phyloP scores from a whole-genome alignment of 2,797 vertebrate genomes.

The Iguana delicatissima region DNA sequence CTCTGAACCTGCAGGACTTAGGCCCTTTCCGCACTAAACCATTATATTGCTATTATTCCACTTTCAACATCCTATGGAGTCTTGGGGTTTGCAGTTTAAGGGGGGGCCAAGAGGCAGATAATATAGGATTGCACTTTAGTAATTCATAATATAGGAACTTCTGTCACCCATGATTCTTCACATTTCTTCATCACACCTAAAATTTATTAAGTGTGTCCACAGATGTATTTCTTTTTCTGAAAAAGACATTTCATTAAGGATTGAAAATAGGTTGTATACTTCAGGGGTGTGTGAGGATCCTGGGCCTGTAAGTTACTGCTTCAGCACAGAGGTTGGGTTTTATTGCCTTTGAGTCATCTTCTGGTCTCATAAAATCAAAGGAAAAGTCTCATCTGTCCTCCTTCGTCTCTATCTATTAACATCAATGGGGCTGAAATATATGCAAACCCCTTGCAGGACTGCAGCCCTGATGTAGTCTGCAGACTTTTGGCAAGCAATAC shows the following conservation, averaged over 20 bases:
- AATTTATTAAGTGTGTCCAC: background rate
- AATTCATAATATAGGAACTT: background rate
- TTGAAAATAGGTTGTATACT: background rate
- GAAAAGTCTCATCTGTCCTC: constrained; percentile 25
- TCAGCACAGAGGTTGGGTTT: constrained; percentile 12
- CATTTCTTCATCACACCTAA: background rate
- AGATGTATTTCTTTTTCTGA: background rate
- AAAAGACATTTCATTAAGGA: background rate
- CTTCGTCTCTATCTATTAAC: constrained; percentile 25
- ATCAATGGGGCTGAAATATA: background rate
- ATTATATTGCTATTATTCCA: no score
- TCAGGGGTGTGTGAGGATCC: background rate
- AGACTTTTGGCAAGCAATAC: constrained; percentile 29
- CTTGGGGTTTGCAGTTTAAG: no score
- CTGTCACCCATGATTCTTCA: background rate
- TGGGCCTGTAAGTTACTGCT: background rate
- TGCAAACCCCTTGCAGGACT: constrained; percentile 3
- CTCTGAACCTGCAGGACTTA: no score
- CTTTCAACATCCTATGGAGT: no score
- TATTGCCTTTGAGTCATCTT: constrained; percentile 32
- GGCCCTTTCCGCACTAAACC: no score
- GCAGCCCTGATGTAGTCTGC: background rate
- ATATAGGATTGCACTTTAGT: background rate
- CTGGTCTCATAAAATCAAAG: constrained; percentile 23
- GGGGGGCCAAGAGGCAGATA: no score